Base-by-base conservation (phyloP, 2,797 vertebrate genomes). In the Echiichthys vipera region DNA sequence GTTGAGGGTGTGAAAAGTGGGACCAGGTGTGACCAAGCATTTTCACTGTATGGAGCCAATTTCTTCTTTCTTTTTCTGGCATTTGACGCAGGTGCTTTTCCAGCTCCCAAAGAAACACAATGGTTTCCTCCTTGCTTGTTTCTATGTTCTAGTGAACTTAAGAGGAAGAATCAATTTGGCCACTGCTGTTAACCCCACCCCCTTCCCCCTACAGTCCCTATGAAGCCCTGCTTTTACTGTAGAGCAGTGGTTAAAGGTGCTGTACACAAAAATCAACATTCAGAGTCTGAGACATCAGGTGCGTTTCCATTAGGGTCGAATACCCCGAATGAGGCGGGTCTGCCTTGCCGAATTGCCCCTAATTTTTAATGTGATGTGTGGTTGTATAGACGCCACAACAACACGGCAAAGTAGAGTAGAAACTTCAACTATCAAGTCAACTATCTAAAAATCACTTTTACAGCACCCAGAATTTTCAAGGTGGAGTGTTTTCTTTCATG, bases 21-120 rank as follows among this genome's bases (percentile, higher is more conserved):
- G 59, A 81, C 64, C 78, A 81, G 80, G 84, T 83, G 80, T 76
- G 62, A 42, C 49, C 22, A n/a, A 36, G 53, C 22, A 55, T 68
- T 75, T 69, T 80, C 71, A 8, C 77, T 5, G 46, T 9, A 43
- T 64, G 68, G 39, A 78, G 77, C 53, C 74, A 67, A 76, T 84
- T 68, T 87, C 46, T 72, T 47, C 3, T 39, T 68, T 53, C 18
- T 47, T 56, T 55, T 8, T 8, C 22, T 20, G 0, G 15, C 12
- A 12, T 36, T 43, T 22, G 22, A 25, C 2, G 1, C 40, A 51
- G 46, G 49, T 64, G 43, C 54, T 50, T n/a, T 46, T 64, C 50
- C 24, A 30, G 45, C 43, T 43, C 56, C 66, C 27, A n/a, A 8
- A 65, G 55, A 25, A 29, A 30, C 50, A n/a, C 2, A 3, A 3